These are phyloP conservation scores for Beris chalybata DNA, from an alignment of 2,888 invertebrate species.

Conservation along the genomic window DNA sequence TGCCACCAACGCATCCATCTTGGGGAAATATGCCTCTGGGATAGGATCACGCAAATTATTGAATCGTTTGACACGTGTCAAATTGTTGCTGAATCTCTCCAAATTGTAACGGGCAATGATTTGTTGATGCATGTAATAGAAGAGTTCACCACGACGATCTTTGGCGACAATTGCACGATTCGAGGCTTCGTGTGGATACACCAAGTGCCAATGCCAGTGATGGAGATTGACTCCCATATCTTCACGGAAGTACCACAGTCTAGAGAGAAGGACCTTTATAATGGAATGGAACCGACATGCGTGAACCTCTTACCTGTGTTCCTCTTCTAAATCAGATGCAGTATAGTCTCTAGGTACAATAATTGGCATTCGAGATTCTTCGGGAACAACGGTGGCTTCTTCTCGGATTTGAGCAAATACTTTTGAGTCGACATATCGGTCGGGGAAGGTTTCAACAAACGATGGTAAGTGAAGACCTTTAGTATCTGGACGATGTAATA, in stretches of 20 bases:
- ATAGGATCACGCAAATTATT: conserved; percentile 68
- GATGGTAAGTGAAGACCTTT: conserved; percentile 61
- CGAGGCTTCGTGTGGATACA: conserved; percentile 75
- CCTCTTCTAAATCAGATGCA: conserved; percentile 69
- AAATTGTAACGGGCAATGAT: conserved; percentile 64
- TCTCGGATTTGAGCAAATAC: conserved; percentile 61
- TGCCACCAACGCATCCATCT: conserved; percentile 72
- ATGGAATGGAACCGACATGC: conserved; percentile 38
- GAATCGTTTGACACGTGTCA: conserved; percentile 63
- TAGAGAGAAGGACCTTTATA: conserved; percentile 5
- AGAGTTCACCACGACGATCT: conserved; percentile 76
- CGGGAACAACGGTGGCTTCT: conserved; percentile 59
- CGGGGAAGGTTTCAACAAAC: conserved; percentile 64
- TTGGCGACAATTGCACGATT: conserved; percentile 65
- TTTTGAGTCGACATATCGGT: conserved; percentile 62
- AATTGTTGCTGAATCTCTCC: conserved; percentile 70
- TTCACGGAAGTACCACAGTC: conserved; percentile 72
- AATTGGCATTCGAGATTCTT: conserved; percentile 64
- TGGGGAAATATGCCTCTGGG: conserved; percentile 76
- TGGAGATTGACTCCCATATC: conserved; percentile 60
- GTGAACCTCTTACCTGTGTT: conserved; percentile 60
- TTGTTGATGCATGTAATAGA: conserved; percentile 77
- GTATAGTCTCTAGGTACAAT: conserved; percentile 66
- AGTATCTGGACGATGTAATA: conserved; percentile 66
- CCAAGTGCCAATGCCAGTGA: conserved; percentile 63